Evolutionary conservation across 2,888 invertebrate species (phyloP).

Genomic region (Melinaea menophilus): DNA sequence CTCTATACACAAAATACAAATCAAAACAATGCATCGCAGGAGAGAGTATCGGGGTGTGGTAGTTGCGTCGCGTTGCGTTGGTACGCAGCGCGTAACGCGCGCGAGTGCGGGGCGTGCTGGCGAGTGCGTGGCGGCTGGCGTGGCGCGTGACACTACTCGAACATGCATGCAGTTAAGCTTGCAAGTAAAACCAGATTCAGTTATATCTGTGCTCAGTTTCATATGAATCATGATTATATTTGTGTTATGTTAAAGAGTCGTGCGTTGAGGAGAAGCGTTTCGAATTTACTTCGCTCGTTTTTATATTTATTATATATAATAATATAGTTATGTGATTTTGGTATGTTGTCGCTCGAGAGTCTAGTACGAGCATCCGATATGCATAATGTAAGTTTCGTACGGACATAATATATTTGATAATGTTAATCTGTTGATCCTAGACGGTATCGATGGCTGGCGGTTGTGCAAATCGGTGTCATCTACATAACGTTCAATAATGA

Average conservation of each 20-base stretch:
- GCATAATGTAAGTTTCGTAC: slow-evolving; percentile 71
- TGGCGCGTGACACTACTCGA: slow-evolving; percentile 56
- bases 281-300: slow-evolving; percentile 76
- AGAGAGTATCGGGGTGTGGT: slow-evolving; percentile 74
- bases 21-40: slow-evolving; percentile 77
- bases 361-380: slow-evolving; percentile 72
- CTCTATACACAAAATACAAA: slow-evolving; percentile 86
- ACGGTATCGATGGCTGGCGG: slow-evolving; percentile 64
- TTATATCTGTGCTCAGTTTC: slow-evolving; percentile 77
- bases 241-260: slow-evolving; percentile 77
- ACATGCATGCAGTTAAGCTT: slow-evolving; percentile 78
- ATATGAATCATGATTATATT: slow-evolving; percentile 73
- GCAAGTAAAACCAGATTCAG: slow-evolving; percentile 77
- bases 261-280: slow-evolving; percentile 79
- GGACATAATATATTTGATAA: slow-evolving; percentile 47
- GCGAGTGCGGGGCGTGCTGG: slow-evolving; percentile 34
- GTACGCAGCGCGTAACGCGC: slow-evolving; percentile 26
- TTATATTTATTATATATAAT: slow-evolving; percentile 38
- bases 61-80: slow-evolving; percentile 40
- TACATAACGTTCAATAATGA: slow-evolving; percentile 64
- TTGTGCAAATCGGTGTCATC: slow-evolving; percentile 76
- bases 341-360: slow-evolving; percentile 70
- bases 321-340: slow-evolving; percentile 67
- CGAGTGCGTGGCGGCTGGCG: slow-evolving; percentile 35
- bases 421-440: slow-evolving; percentile 57